These are phyloP conservation scores for Ephydatia muelleri DNA, from an alignment of 37 sponge, comb jelly and placozoan genomes.

Conservation along the genomic window DNA sequence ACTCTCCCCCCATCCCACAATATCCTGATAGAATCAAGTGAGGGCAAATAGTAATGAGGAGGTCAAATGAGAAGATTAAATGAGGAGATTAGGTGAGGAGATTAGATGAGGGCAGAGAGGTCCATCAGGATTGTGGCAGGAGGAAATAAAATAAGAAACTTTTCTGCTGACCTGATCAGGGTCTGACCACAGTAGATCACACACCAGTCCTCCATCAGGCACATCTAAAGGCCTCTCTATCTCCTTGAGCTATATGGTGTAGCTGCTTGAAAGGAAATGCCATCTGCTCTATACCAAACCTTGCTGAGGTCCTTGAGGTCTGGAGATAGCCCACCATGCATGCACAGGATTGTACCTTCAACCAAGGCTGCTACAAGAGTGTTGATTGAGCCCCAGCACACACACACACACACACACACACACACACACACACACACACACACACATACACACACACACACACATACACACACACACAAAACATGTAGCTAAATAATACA, in stretches of 20 bases:
- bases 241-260: slow-evolving; percentile 36
- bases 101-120: not conserved
- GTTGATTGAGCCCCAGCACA: not conserved
- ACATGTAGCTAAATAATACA: not conserved
- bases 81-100: not conserved
- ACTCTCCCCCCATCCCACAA: slow-evolving; percentile 95
- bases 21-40: slow-evolving; percentile 59
- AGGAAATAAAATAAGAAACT: not conserved
- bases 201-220: slow-evolving; percentile 80
- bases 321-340: slow-evolving; percentile 96
- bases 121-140: not conserved
- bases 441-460: not conserved
- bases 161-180: slow-evolving; percentile 79
- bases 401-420: not conserved
- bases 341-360: slow-evolving; percentile 84
- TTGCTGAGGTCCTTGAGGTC: slow-evolving; percentile 73
- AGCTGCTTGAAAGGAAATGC: not conserved
- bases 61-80: not conserved
- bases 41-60: not conserved
- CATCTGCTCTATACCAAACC: slow-evolving; percentile 17
- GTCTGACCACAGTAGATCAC: slow-evolving; percentile 94
- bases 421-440: not conserved
- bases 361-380: slow-evolving; percentile 74
- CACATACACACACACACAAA: no score
- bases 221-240: slow-evolving; percentile 88